These are phyloP conservation scores for Leptopilina drosophilae DNA, from an alignment of 2,888 invertebrate species.

Conservation along the genomic window DNA sequence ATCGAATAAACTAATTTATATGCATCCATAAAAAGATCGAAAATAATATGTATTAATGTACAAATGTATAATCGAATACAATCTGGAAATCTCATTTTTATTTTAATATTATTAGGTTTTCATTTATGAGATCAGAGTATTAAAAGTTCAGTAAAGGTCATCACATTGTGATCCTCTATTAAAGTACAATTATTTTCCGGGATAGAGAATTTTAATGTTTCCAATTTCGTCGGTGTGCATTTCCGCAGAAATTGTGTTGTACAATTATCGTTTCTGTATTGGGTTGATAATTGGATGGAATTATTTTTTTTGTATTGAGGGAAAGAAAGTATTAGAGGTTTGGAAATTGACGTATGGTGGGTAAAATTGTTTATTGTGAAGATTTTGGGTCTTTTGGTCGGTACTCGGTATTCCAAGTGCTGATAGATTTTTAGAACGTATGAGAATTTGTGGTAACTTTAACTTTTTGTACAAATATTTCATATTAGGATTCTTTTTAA, in stretches of 20 bases:
- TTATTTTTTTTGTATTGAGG: not conserved
- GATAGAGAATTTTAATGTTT: slow-evolving; percentile 6
- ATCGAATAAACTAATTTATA: too few species aligned
- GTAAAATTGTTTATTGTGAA: too few species aligned
- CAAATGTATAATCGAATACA: too few species aligned
- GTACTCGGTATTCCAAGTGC: too few species aligned
- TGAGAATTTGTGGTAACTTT: too few species aligned
- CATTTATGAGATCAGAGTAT: not conserved
- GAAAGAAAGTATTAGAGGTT: not conserved
- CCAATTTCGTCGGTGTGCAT: not conserved
- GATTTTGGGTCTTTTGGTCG: too few species aligned
- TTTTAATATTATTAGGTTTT: not conserved
- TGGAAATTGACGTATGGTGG: not conserved
- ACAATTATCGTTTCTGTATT: not conserved
- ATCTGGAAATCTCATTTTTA: too few species aligned
- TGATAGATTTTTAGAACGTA: too few species aligned
- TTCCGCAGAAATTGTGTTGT: not conserved
- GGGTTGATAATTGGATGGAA: not conserved
- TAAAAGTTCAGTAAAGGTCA: slow-evolving; percentile 5
- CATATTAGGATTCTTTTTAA: too few species aligned
- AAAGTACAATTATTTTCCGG: not conserved
- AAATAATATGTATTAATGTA: too few species aligned
- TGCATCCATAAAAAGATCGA: too few species aligned
- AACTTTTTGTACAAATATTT: too few species aligned
- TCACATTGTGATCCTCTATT: not conserved